Percentiles rank a stretch among this genome's conserved stretches.
Evolutionary conservation across 2,888 invertebrate genomes (phyloP).

Genomic region (Lypha dubia): DNA sequence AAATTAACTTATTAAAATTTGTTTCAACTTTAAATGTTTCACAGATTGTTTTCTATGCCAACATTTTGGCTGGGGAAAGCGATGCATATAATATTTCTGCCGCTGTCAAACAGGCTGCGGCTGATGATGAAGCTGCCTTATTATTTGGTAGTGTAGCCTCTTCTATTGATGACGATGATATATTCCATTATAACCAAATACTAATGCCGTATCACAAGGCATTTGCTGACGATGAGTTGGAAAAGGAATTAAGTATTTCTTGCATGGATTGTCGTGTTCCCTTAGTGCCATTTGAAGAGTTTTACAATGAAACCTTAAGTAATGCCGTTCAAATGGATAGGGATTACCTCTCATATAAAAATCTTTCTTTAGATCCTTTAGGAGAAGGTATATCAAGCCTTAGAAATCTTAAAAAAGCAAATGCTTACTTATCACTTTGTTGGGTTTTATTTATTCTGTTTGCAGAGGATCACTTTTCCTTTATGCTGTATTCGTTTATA

Average conservation of each 20-base stretch:
- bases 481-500: constrained; percentile 95
- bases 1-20: neutral
- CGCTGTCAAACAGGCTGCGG: constrained; percentile 74
- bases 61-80: constrained; percentile 90
- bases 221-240: constrained; percentile 84
- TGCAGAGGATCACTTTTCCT: constrained; percentile 90
- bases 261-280: constrained; percentile 90
- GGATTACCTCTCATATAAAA: constrained; percentile 95
- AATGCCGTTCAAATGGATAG: constrained; percentile 97
- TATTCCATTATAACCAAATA: constrained; percentile 80
- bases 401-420: neutral
- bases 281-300: constrained; percentile 92
- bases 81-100: constrained; percentile 65
- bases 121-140: constrained; percentile 72
- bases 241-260: constrained; percentile 87
- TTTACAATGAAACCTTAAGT: constrained; percentile 96
- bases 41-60: constrained; percentile 93
- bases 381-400: constrained; percentile 74
- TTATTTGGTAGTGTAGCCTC: constrained; percentile 37
- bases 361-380: constrained; percentile 83
- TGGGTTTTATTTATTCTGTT: neutral
- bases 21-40: neutral
- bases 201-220: constrained; percentile 79
- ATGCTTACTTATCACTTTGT: neutral
- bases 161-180: constrained; percentile 79